A percentile compares a stretch with the other conserved stretches of the same genome.
Evolutionary conservation across 2,888 invertebrate genomes (phyloP).

Genomic region (Smittia aterrima): DNA sequence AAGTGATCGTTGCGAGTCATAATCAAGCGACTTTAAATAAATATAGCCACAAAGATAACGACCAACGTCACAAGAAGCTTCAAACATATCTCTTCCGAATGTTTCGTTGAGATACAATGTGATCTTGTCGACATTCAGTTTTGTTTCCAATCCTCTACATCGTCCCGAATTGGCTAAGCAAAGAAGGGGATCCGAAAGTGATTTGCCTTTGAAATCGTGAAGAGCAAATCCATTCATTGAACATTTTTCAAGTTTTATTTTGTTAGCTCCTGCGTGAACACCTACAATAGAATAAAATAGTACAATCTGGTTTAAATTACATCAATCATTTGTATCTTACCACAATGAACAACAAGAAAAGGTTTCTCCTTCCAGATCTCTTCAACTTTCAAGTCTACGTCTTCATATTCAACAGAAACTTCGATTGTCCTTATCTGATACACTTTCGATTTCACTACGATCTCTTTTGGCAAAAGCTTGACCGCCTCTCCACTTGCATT

Average conservation of each 20-base stretch:
- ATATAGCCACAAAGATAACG: slow-evolving; percentile 76
- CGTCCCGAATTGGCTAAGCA: slow-evolving; percentile 45
- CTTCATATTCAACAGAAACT: slow-evolving; percentile 65
- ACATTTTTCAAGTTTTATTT: slow-evolving; percentile 50
- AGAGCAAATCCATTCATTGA: slow-evolving; percentile 51
- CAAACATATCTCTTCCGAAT: slow-evolving; percentile 16
- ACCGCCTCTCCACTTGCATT: slow-evolving; percentile 82
- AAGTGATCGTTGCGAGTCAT: slow-evolving; percentile 59
- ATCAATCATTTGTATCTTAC: slow-evolving; percentile 43
- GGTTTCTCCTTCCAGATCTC: slow-evolving; percentile 66
- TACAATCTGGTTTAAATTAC: slow-evolving; percentile 1
- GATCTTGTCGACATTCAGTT: slow-evolving; percentile 53
- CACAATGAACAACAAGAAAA: slow-evolving; percentile 53
- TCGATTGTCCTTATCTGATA: slow-evolving; percentile 58
- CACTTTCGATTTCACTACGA: slow-evolving; percentile 49
- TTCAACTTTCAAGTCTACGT: slow-evolving; percentile 60
- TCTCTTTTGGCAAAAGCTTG: slow-evolving; percentile 56
- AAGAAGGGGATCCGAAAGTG: slow-evolving; percentile 45
- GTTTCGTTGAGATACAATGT: slow-evolving; percentile 47
- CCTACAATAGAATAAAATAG: slow-evolving; percentile 2
- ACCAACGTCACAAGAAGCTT: slow-evolving; percentile 57
- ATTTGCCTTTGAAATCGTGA: slow-evolving; percentile 49
- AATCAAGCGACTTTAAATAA: slow-evolving; percentile 68
- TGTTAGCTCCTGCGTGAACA: slow-evolving; percentile 49
- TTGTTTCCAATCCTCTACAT: slow-evolving; percentile 47